Evolutionary conservation across 2,888 invertebrate species (phyloP).

Genomic region (Ophion ellenae): DNA sequence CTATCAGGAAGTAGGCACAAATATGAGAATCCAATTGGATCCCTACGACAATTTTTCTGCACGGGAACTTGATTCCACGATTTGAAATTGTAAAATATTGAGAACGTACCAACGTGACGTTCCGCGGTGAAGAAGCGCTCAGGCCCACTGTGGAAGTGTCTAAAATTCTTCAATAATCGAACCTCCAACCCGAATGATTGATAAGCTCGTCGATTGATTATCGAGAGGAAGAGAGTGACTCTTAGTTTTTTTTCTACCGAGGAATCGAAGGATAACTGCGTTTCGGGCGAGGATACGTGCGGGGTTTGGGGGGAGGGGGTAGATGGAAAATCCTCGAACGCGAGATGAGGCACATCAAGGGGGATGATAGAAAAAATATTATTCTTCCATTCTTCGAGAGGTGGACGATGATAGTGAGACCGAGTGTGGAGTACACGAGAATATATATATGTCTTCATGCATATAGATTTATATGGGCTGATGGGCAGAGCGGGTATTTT

Average conservation of each 20-base stretch:
- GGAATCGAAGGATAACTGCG: slow-evolving; percentile 39
- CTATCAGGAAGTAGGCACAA: too few species aligned
- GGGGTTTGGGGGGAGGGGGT: slow-evolving; percentile 1
- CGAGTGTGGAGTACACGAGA: slow-evolving; percentile 38
- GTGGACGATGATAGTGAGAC: slow-evolving; percentile 61
- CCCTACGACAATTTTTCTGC: too few species aligned
- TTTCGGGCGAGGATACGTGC: slow-evolving; percentile 30
- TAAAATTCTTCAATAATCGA: neutral
- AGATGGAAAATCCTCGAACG: slow-evolving; percentile 68
- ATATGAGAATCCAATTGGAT: too few species aligned
- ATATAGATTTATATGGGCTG: slow-evolving; percentile 31
- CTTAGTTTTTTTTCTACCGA: slow-evolving; percentile 19
- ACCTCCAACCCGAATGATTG: neutral
- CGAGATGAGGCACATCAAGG: slow-evolving; percentile 41
- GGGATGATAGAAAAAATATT: slow-evolving; percentile 82
- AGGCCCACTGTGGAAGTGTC: neutral
- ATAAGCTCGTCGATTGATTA: slow-evolving; percentile 7
- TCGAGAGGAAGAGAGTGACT: slow-evolving; percentile 11
- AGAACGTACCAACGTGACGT: neutral
- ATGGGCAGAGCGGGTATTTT: slow-evolving; percentile 77
- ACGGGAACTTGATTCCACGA: too few species aligned
- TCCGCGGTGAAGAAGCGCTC: neutral
- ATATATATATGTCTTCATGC: neutral
- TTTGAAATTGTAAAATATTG: too few species aligned
- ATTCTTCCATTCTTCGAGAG: slow-evolving; percentile 82